Evolutionary conservation across 1,140 invertebrate genomes (phyloP).

Genomic region (Penaeus chinensis): DNA sequence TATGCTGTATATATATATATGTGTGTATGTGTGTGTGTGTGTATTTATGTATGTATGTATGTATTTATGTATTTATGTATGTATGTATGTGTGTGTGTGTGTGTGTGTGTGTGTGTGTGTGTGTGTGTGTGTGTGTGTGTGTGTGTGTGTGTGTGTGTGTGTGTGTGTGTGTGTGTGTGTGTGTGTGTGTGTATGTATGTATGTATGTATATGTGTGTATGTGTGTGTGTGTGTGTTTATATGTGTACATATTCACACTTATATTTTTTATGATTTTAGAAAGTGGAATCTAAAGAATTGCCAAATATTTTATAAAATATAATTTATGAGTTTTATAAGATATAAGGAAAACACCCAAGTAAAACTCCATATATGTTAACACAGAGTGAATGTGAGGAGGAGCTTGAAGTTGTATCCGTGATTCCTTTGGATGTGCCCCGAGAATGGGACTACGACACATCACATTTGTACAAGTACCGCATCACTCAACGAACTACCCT

Average conservation of each 20-base stretch:
- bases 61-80: background rate
- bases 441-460: conserved; percentile 71
- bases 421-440: conserved; percentile 72
- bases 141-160: conserved; percentile 21
- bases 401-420: conserved; percentile 76
- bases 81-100: conserved; percentile 33
- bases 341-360: background rate
- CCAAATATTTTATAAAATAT: background rate
- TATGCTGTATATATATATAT: background rate
- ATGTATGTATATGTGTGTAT: background rate
- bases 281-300: background rate
- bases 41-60: background rate
- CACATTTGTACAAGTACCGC: conserved; percentile 72
- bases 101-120: background rate
- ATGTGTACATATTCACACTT: background rate
- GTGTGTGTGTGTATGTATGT: conserved; percentile 3
- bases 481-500: conserved; percentile 71
- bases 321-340: background rate
- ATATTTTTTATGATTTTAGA: conserved; percentile 17
- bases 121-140: conserved; percentile 26
- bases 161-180: no score
- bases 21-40: background rate
- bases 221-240: background rate
- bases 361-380: background rate
- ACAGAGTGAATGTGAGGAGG: conserved; percentile 65